Conservation (phyloP, 2,113 vertebrate genomes). For the Rhinolophus sinicus region DNA sequence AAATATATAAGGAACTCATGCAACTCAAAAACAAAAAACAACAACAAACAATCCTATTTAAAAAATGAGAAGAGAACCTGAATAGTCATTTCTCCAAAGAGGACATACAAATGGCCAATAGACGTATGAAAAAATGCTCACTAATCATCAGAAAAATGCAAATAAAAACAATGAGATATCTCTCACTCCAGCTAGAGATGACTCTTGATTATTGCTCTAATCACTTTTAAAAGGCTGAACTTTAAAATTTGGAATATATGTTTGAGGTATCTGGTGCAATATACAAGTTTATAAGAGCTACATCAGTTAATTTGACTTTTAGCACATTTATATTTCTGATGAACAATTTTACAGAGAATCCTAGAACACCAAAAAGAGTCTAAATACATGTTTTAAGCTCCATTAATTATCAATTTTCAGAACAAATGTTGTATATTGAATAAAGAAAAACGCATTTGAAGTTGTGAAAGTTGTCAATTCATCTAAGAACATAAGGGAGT, state of each 20-base stretch:
- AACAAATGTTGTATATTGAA: background rate
- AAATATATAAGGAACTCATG: no score
- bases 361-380: background rate
- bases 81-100: no score
- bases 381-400: background rate
- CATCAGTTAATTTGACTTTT: background rate
- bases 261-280: background rate
- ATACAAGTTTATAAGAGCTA: background rate
- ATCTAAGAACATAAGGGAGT: background rate
- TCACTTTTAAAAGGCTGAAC: background rate
- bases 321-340: background rate
- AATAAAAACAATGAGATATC: no score
- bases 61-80: no score
- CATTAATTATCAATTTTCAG: background rate
- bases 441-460: background rate
- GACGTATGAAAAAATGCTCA: no score
- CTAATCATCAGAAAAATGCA: no score
- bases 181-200: background rate
- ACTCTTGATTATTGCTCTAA: background rate
- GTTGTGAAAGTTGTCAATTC: background rate
- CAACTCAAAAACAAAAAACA: no score
- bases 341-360: background rate
- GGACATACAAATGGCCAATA: no score
- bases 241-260: background rate
- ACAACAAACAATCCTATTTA: no score